Base-by-base conservation (phyloP, 2,888 invertebrate genomes). In the Tenthredo scrophulariae region DNA sequence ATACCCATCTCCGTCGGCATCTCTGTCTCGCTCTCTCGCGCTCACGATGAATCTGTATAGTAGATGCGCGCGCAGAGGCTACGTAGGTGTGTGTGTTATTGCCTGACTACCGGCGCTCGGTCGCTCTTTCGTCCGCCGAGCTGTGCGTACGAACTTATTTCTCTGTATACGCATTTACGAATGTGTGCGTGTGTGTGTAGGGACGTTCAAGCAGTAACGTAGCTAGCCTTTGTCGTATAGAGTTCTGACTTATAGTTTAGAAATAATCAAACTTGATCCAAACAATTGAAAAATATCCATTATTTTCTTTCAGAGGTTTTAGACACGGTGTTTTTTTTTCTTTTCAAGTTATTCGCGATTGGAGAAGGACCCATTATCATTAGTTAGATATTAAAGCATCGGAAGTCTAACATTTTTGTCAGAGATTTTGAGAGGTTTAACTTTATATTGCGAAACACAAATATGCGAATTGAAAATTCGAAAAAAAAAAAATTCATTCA, bases 61-160 rank as follows among this genome's bases (percentile, higher is more conserved):
- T 62, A 2, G 37, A 10, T 62, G 37, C 58, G 80, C 62, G 58
- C 58, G 58, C 77, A 50, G 3, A 29, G 7, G 29, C 33, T 58
- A 58, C 80, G 33, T 37, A 80, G 37, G 72, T 62, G 80, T 58
- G 62, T 58, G 62, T 40, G 5, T 37, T 58, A 37, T 79, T 80
- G 80, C 80, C 80, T 84, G 58, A 40, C 74, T 54, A 43, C 40
- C 88, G 77, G 54, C 77, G 77, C 74, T 74, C 72, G 40, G 72
- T 43, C 29, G 40, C 43, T 74, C 43, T 74, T 43, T 74, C 72
- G 77, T 29, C 26, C 29, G 50, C 29, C 15, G 33, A 33, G 50
- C 70, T 75, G 43, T 46, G 46, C 46, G 54, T 77, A 74, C 72
- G 18, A 67, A 26, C 40, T 43, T 43, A 43, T 26, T 43, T 10